Evolutionary conservation across 2,888 invertebrate species (phyloP), one percentile per base, ranked within the genome.

Genomic region (Pandemis cinnamomeana): DNA sequence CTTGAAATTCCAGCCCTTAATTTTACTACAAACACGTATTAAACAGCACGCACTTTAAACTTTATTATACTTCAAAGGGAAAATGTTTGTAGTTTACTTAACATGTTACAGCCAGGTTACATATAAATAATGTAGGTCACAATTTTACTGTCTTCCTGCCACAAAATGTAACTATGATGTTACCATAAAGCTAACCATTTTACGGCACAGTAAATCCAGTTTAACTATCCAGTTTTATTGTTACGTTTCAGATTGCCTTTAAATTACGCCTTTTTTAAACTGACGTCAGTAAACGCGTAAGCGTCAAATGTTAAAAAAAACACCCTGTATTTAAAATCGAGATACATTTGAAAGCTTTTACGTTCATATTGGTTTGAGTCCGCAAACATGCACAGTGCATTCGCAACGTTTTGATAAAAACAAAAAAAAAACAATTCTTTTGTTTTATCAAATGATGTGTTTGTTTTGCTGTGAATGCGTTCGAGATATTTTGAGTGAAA

Each of bases 161-260:
- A 69, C 69, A 64, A 69, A 58, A 73, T 68, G 66, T 66, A 66
- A 51, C 61, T 67, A 61, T 63, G 53, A 62, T 63, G 64, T 61
- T 64, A 73, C 73, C 15, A 74, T 67, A 70, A 66, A 61, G 63
- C 51, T 73, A 60, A 66, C 63, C 63, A 67, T 66, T 74, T 70
- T 74, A 74, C 70, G 60, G 53, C 66, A 44, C 44, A 58, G 51
- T 74, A 74, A 70, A 70, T 74, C 73, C 61, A 44, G 44, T 66
- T 73, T 73, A 70, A 70, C 73, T 15, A 53, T 44, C 66, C 15
- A 11, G 61, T 53, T 73, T 73, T 66, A 74, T 53, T 70, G 66
- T 67, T 66, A 60, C 70, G 68, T 44, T 68, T 62, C 7, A 61
- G 42, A 71, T 44, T 27, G 61, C 44, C 44, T 44, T 20, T 58